Base-by-base conservation (phyloP, 2,888 invertebrate species). In the Chrysolina haemoptera region DNA sequence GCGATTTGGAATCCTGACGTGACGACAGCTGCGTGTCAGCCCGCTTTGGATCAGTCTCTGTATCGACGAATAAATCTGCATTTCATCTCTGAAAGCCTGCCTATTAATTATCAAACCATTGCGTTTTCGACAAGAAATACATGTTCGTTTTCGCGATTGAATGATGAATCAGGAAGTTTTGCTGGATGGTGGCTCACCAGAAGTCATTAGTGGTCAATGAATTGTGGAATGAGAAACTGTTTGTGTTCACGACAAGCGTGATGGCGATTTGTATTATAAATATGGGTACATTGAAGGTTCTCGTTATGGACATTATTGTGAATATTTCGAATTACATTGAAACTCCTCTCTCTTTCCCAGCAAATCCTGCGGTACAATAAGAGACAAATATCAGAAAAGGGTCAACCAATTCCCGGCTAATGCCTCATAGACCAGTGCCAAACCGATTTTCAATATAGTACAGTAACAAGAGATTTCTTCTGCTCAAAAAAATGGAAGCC, bases 1-100 rank as follows among this genome's bases (percentile, higher is more conserved):
- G 80, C 87, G 83, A 88, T 88, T 88, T 88, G 84, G 85, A 82
- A 82, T 83, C 81, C 83, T 81, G 81, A 81, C 79, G 78, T 81
- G 84, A 80, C 83, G 81, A 83, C 85, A 86, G 85, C 83, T 84
- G 86, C 76, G 78, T 73, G 71, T 63, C 75, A 72, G 67, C 9
- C 66, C 75, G 75, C 75, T 70, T 77, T 48, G 72, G 65, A 74
- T 74, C 67, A 72, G 71, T 72, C 74, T 76, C 71, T 68, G 69
- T 46, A 64, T 53, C 66, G 68, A 53, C 77, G 82, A 82, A 82
- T 82, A 82, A 82, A 82, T 82, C 81, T 82, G 79, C 82, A 82
- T 82, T 79, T 81, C 81, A 81, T 81, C 78, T 74, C 77, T n/a
- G 59, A 59, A 35, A 59, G 59, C 22, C 14, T 73, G 78, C 75